Evolutionary conservation across 92 coral and sea anemone species (phyloP).

Genomic region (Porites lobata): DNA sequence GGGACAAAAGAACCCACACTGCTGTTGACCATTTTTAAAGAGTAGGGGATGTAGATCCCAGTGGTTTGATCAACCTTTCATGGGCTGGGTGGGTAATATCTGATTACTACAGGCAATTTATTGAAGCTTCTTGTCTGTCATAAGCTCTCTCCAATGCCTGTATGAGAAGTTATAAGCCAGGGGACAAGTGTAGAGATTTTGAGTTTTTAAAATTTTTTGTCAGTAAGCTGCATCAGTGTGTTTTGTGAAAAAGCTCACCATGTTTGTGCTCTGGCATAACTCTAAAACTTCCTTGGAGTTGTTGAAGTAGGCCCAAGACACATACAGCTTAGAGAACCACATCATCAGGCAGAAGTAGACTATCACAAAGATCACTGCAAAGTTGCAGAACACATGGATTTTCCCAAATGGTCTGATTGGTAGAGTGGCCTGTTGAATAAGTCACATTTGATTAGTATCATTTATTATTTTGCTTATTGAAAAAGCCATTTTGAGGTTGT

Average conservation of each 20-base stretch:
- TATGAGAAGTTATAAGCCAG: too few relatives aligned
- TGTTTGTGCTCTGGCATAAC: constrained; percentile 85
- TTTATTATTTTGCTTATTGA: not conserved
- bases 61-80: too few relatives aligned
- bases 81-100: too few relatives aligned
- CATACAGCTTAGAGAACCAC: constrained; percentile 96
- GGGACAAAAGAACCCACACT: too few relatives aligned
- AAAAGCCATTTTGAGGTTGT: not conserved
- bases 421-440: constrained; percentile 69
- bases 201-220: too few relatives aligned
- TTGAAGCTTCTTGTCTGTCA: too few relatives aligned
- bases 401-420: constrained; percentile 90
- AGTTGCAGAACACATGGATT: constrained; percentile 84
- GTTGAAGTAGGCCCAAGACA: constrained; percentile 96
- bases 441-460: not conserved
- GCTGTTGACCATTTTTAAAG: too few relatives aligned
- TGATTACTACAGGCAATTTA: too few relatives aligned
- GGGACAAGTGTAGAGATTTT: too few relatives aligned
- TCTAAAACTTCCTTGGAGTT: constrained; percentile 80
- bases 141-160: too few relatives aligned
- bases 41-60: too few relatives aligned
- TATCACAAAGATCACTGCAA: constrained; percentile 76
- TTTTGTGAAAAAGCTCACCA: constrained; percentile 63
- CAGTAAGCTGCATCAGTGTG: too few relatives aligned
- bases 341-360: constrained; percentile 83